These are phyloP conservation scores for Halichondria panicea DNA, from an alignment of 37 sponge, comb jelly and placozoan genomes.

Conservation along the genomic window DNA sequence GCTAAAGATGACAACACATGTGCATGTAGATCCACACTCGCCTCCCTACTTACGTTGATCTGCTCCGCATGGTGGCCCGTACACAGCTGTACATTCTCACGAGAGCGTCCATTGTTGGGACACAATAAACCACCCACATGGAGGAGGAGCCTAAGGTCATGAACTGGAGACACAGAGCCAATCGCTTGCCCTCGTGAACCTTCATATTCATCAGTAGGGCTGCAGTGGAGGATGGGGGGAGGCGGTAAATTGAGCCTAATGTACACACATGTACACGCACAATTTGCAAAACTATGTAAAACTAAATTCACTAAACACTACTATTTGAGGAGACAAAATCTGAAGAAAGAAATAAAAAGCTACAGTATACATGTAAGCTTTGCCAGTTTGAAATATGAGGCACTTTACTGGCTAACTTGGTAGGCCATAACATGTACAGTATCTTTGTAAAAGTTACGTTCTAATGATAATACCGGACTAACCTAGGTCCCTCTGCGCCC, in stretches of 20 bases:
- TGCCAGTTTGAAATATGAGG: too few relatives aligned
- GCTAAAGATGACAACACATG: too few relatives aligned
- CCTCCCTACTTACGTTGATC: constrained; percentile 8
- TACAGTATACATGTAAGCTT: too few relatives aligned
- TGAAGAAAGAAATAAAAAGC: too few relatives aligned
- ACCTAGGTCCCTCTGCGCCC: constrained; percentile 43
- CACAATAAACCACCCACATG: constrained; percentile 51
- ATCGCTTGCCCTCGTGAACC: constrained; percentile 34
- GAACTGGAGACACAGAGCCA: constrained; percentile 44
- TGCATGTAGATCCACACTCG: background rate
- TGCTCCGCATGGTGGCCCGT: background rate
- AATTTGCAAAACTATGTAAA: too few relatives aligned
- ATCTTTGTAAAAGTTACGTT: too few relatives aligned
- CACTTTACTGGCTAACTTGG: too few relatives aligned
- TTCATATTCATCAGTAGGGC: constrained; percentile 21
- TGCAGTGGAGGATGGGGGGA: background rate
- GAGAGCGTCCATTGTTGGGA: background rate
- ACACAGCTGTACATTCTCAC: constrained; percentile 18
- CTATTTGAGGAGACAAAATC: too few relatives aligned
- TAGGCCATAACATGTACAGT: too few relatives aligned
- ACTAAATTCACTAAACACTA: too few relatives aligned
- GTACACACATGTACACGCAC: too few relatives aligned
- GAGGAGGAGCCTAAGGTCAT: background rate
- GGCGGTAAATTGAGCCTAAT: too few relatives aligned
- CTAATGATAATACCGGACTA: constrained; percentile 1